A percentile compares a stretch with the other conserved stretches of the same genome.
Conservation (phyloP, 2,797 vertebrate genomes). For the Dromococcyx pavoninus region DNA sequence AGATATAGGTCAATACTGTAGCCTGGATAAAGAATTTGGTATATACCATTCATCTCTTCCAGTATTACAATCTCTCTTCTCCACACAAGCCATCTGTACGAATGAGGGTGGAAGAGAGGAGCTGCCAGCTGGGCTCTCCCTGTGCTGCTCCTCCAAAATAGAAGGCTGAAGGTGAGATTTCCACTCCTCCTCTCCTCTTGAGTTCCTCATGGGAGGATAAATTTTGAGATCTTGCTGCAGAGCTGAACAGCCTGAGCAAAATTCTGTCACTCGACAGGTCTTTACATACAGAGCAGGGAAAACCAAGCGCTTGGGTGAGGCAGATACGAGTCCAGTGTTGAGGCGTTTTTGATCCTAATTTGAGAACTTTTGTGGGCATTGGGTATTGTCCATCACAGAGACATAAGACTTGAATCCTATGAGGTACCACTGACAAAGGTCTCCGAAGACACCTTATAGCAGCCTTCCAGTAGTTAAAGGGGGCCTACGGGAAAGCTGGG, state of each 20-base stretch:
- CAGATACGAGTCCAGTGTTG: background rate
- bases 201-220: background rate
- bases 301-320: background rate
- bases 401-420: background rate
- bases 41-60: constrained; percentile 37
- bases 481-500: no score
- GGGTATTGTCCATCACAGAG: background rate
- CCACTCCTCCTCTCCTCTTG: background rate
- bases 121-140: background rate
- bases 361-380: background rate
- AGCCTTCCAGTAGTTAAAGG: no score
- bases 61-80: background rate
- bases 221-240: background rate
- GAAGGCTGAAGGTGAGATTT: background rate
- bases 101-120: background rate
- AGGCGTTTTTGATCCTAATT: background rate
- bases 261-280: background rate
- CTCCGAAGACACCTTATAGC: no score
- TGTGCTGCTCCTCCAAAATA: background rate
- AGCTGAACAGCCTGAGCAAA: background rate
- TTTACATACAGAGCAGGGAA: background rate
- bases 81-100: background rate
- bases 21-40: constrained; percentile 6
- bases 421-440: background rate
- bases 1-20: constrained; percentile 59